A percentile compares a stretch with the other conserved stretches of the same genome.
These are phyloP conservation scores for Lipotes vexillifer DNA, from an alignment of 2,113 vertebrate genomes.

Conservation along the genomic window DNA sequence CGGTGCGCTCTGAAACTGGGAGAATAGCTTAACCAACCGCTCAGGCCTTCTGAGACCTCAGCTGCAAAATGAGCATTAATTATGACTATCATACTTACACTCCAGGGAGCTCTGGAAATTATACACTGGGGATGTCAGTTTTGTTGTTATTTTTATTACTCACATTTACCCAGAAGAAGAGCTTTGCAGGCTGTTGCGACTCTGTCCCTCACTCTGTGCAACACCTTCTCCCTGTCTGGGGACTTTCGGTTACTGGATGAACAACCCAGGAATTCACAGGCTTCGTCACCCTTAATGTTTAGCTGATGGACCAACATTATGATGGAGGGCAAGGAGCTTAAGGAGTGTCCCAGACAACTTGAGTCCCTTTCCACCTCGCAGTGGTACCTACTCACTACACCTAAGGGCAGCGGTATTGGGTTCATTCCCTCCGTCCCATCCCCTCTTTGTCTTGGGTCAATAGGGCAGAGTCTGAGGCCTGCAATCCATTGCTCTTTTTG, in stretches of 20 bases:
- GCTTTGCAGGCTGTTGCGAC: neutral
- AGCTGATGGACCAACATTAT: neutral
- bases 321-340: neutral
- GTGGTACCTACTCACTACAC: neutral
- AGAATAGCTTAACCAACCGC: neutral
- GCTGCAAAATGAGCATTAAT: conserved; percentile 38
- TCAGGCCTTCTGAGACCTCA: conserved; percentile 30
- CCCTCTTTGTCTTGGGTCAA: neutral
- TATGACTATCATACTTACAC: conserved; percentile 10
- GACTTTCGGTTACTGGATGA: neutral
- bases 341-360: too few relatives aligned
- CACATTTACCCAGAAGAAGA: neutral
- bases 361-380: neutral
- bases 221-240: neutral
- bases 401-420: neutral
- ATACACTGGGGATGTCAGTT: neutral
- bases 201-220: neutral
- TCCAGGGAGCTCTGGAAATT: conserved; percentile 27
- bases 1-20: neutral
- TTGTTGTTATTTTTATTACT: conserved; percentile 27
- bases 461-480: neutral
- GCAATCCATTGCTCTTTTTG: neutral
- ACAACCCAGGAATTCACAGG: neutral
- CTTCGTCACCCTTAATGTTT: neutral
- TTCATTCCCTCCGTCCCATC: neutral